These are phyloP conservation scores for Scaptomyza pallida DNA, from an alignment of 1,140 invertebrate species.

Conservation along the genomic window DNA sequence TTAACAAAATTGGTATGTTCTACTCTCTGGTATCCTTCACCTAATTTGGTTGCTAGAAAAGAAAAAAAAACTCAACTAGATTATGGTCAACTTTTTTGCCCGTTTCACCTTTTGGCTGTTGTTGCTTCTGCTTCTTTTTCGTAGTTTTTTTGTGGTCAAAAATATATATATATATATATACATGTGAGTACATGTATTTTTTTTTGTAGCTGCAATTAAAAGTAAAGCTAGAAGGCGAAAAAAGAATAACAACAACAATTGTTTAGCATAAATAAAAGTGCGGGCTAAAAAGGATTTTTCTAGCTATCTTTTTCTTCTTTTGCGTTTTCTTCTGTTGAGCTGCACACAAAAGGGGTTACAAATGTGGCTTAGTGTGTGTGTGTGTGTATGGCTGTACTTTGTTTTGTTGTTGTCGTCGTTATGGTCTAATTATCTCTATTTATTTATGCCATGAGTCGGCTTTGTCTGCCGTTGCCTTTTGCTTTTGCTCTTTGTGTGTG, in stretches of 20 bases:
- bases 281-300: slow-evolving; percentile 10
- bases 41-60: slow-evolving; percentile 65
- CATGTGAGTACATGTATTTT: no score
- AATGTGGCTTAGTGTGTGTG: slow-evolving; percentile 13
- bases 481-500: slow-evolving; percentile 21
- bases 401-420: slow-evolving; percentile 58
- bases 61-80: slow-evolving; percentile 34
- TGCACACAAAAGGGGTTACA: slow-evolving; percentile 42
- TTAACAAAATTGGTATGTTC: slow-evolving; percentile 26
- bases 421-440: slow-evolving; percentile 83
- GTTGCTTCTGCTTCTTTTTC: slow-evolving; percentile 3
- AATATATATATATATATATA: no score
- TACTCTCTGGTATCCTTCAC: slow-evolving; percentile 63
- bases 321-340: not conserved
- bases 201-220: slow-evolving; percentile 63
- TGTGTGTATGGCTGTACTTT: slow-evolving; percentile 13
- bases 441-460: slow-evolving; percentile 72
- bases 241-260: slow-evolving; percentile 13
- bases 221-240: slow-evolving; percentile 20
- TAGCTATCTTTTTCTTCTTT: not conserved
- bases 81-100: slow-evolving; percentile 69
- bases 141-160: not conserved
- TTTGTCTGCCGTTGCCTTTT: slow-evolving; percentile 23
- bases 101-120: slow-evolving; percentile 37
- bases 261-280: slow-evolving; percentile 40